phyloP scores from a whole-genome alignment of 2,888 invertebrate genomes.

The Bunonema sp. region DNA sequence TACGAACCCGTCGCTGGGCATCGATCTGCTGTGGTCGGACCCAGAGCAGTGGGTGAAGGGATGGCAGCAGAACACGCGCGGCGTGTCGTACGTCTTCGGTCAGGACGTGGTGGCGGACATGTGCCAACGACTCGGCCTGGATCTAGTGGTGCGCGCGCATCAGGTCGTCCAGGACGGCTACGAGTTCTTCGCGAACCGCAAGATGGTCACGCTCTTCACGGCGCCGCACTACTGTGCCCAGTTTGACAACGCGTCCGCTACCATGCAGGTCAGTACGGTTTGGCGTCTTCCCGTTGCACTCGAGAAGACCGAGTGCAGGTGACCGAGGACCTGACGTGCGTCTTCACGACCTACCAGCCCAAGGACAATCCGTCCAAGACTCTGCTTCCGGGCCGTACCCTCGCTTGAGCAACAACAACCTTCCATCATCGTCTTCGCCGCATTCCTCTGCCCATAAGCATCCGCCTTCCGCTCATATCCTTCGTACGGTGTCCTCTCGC shows the following conservation, averaged over 20 bases:
- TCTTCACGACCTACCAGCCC: constrained; percentile 28
- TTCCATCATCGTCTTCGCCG: too few relatives aligned
- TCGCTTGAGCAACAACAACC: too few relatives aligned
- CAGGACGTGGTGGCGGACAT: constrained; percentile 51
- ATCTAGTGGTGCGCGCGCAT: constrained; percentile 48
- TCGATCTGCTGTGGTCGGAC: constrained; percentile 21
- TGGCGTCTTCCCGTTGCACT: not conserved
- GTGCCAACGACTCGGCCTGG: constrained; percentile 49
- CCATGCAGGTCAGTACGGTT: constrained; percentile 18
- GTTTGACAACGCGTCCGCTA: constrained; percentile 26
- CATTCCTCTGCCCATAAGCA: too few relatives aligned
- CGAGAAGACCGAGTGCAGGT: constrained; percentile 6
- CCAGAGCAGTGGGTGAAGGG: constrained; percentile 28
- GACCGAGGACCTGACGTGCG: constrained; percentile 26
- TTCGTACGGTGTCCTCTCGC: too few relatives aligned
- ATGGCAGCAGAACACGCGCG: constrained; percentile 44
- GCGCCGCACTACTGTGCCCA: constrained; percentile 36
- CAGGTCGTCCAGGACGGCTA: constrained; percentile 27
- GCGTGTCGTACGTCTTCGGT: constrained; percentile 53
- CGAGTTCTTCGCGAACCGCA: constrained; percentile 21
- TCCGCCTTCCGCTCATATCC: too few relatives aligned
- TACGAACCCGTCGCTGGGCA: constrained; percentile 31
- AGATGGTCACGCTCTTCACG: constrained; percentile 17
- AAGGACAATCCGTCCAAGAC: too few relatives aligned
- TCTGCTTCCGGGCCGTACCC: too few relatives aligned